Evolutionary conservation across 2,888 invertebrate genomes (phyloP), one percentile per base, ranked within the genome.

Genomic region (Drosophila demipolita): DNA sequence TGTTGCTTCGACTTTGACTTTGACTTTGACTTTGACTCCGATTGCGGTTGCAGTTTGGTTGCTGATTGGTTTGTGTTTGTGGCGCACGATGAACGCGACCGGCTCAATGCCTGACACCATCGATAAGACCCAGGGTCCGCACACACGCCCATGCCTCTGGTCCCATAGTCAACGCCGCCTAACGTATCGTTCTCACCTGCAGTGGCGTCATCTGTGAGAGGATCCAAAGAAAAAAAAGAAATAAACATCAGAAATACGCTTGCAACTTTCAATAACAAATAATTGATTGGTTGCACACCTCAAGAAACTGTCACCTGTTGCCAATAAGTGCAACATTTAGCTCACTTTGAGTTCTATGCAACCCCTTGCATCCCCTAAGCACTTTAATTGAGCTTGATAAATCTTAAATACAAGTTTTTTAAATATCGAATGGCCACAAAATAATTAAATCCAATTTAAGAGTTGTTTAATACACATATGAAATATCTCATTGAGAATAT

Each of bases 141-240:
- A 95, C 96, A 96, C 96, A 96, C 96, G 96, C 96, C 96, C 96
- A 97, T 97, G 95, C 96, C 96, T 96, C 96, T 96, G 95, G 95
- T 96, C 96, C 96, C 96, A 97, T 97, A 95, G 94, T 95, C 95
- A 94, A 94, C 94, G 95, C 94, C 95, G 95, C 95, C 86, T 95
- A 95, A 96, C 95, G 95, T 95, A 95, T 96, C 96, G 95, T 96
- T 95, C 95, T 96, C 95, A 94, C 88, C 66, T 78, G 94, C 95
- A 95, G 95, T 95, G 94, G 93, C 94, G 94, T 94, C 94, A 94
- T 94, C 95, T 95, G 90, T 12, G 74, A 70, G 0, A 48, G 26
- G 40, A 20, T 15, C 2, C 2, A 36, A 36, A 45, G 20, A 45
- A 42, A 15, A 20, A 8, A 45, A 20, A n/a, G 11, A 48, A 12